Conservation (phyloP, 2,888 invertebrate genomes). For the Diabrotica balteata region DNA sequence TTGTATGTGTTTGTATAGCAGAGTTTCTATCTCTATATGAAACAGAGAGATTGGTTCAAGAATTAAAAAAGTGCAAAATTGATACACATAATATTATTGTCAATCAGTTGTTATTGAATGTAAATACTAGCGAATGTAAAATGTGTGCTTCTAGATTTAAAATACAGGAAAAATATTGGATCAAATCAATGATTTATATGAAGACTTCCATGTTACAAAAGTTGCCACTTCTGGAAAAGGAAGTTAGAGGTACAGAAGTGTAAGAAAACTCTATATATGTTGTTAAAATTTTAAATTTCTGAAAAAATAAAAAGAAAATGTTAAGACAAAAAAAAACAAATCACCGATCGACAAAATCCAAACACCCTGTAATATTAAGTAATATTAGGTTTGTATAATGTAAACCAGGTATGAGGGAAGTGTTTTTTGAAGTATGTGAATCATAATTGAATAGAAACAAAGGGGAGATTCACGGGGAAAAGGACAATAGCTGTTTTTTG, state of each 20-base stretch:
- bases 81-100: constrained; percentile 99
- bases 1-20: constrained; percentile 99
- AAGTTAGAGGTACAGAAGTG: constrained; percentile 91
- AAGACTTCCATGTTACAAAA: constrained; percentile 97
- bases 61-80: constrained; percentile 92
- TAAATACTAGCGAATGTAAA: constrained; percentile 73
- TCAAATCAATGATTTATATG: constrained; percentile 96
- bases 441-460: too few relatives aligned
- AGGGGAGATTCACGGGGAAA: too few relatives aligned
- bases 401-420: too few relatives aligned
- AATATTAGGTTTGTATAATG: too few relatives aligned
- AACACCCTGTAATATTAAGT: too few relatives aligned
- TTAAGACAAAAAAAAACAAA: too few relatives aligned
- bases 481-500: too few relatives aligned
- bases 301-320: too few relatives aligned
- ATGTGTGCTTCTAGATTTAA: constrained; percentile 90
- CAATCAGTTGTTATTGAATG: constrained; percentile 87
- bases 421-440: too few relatives aligned
- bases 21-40: constrained; percentile 99
- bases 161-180: constrained; percentile 95
- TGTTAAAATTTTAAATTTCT: too few relatives aligned
- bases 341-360: too few relatives aligned
- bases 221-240: constrained; percentile 90
- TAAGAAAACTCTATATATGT: too few relatives aligned
- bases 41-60: constrained; percentile 96